Evolutionary conservation across 1,140 invertebrate genomes (phyloP).

Genomic region (roundworm (Caenorhabditis elegans)): WBcel235 BX284603.4:3070501-3071000

Average conservation of each 20-base stretch:
- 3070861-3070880: not conserved
- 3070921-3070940: slow-evolving; percentile 84
- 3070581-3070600: slow-evolving; percentile 95
- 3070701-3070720: slow-evolving; percentile 96
- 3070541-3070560: slow-evolving; percentile 78
- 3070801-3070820: slow-evolving; percentile 96
- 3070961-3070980: slow-evolving; percentile 75
- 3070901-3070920: slow-evolving; percentile 92
- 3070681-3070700: slow-evolving; percentile 92
- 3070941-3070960: slow-evolving; percentile 94
- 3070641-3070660: not conserved
- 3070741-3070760: slow-evolving; percentile 91
- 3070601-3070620: slow-evolving; percentile 97
- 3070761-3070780: slow-evolving; percentile 98
- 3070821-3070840: slow-evolving; percentile 77
- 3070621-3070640: slow-evolving; percentile 52
- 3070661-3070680: slow-evolving; percentile 74
- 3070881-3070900: slow-evolving; percentile 73
- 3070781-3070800: slow-evolving; percentile 98
- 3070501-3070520: not conserved
- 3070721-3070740: slow-evolving; percentile 95
- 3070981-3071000: slow-evolving; percentile 79
- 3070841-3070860: too few species aligned
- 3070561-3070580: slow-evolving; percentile 96
- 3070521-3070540: not conserved